Conservation (phyloP, 1,140 invertebrate species). For the Listronotus oregonensis region DNA sequence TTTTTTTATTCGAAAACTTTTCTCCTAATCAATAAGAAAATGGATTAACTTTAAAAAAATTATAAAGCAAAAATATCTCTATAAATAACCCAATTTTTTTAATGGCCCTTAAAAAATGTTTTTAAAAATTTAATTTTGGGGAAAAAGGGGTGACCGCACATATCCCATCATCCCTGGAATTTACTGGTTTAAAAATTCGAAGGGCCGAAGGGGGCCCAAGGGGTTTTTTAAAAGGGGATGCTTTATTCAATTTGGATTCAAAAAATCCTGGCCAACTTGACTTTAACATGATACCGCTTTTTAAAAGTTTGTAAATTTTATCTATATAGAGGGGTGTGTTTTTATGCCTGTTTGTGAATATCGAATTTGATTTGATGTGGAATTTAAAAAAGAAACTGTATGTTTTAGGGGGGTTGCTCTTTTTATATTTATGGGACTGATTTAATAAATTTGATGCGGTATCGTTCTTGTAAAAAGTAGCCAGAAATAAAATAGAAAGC, state of each 20-base stretch:
- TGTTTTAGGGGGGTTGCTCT: too few relatives aligned
- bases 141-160: slow-evolving; percentile 36
- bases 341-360: slow-evolving; percentile 23
- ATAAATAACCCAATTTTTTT: slow-evolving; percentile 36
- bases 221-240: slow-evolving; percentile 21
- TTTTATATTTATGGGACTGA: too few relatives aligned
- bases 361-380: slow-evolving; percentile 2
- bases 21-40: too few relatives aligned
- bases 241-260: slow-evolving; percentile 24
- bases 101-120: slow-evolving; percentile 37
- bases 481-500: too few relatives aligned
- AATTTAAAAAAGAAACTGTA: too few relatives aligned
- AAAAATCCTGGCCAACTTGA: slow-evolving; percentile 33
- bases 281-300: slow-evolving; percentile 35
- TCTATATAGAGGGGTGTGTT: slow-evolving; percentile 26
- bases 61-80: slow-evolving; percentile 27
- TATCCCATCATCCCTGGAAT: slow-evolving; percentile 27
- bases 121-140: slow-evolving; percentile 38
- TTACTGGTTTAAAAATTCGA: slow-evolving; percentile 34
- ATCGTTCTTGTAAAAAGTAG: too few relatives aligned
- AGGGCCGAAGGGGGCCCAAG: slow-evolving; percentile 21
- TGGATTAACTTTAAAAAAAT: too few relatives aligned
- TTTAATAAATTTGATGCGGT: too few relatives aligned
- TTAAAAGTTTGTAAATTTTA: slow-evolving; percentile 40
- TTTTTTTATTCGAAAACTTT: too few relatives aligned